Evolutionary conservation across 2,113 vertebrate species (phyloP), one percentile per base, ranked within the genome.

Genomic region (Ascaphus truei): DNA sequence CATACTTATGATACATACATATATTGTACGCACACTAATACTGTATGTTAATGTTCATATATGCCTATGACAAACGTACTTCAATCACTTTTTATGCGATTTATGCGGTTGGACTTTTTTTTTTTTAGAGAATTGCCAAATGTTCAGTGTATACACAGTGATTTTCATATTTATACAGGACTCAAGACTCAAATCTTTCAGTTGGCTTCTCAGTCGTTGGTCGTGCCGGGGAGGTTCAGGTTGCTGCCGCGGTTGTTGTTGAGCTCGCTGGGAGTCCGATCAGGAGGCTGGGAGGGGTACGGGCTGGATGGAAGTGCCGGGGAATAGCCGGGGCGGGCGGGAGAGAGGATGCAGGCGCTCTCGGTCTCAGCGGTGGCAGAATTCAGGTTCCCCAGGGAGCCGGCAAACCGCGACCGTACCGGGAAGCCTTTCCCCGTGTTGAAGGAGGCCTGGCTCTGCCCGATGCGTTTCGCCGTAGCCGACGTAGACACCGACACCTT

Each of bases 381-480:
- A 7, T 92, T 93, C 79, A 99, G 86, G 87, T 96, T 96, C 74
- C 92, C 89, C 79, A 98, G 92, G 62, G 96, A 99, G 86, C 83
- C 92, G 87, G 94, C 93, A 89, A 97, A 89, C 77, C 95, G 90
- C 58, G 94, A 93, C 90, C 88, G 91, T 77, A 93, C 86, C 78
- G 89, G 90, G 81, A 91, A 66, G 84, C 93, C 93, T 85, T 93
- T 93, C 45, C 83, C 87, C 23, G 90, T 72, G 7, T 45, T 60
- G 23, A 80, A 76, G 0, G 89, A 79, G 12, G 94, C n/a, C 1
- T 89, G n/a, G 36, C 78, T 77, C 72, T 89, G 87, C 55, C 74
- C 85, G 41, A 95, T 94, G 80, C 92, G 90, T 75, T 93, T 94
- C 73, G 90, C 88, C 1, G 86, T 83, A 1, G 85, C 86, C 53